Conservation (phyloP, 2,113 vertebrate species). For the Pluvianellus socialis region DNA sequence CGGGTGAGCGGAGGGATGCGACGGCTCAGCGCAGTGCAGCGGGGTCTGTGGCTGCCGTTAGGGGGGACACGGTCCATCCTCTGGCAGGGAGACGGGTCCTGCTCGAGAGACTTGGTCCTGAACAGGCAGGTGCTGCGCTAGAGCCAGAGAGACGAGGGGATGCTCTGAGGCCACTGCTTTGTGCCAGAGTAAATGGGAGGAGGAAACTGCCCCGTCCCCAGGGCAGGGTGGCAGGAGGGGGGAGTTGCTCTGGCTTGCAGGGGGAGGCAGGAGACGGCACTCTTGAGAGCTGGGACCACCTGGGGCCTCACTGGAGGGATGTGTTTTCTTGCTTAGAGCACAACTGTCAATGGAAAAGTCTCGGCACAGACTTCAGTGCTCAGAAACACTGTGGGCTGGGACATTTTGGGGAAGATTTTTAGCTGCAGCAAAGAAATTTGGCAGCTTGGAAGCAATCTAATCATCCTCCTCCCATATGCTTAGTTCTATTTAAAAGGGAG, state of each 20-base stretch:
- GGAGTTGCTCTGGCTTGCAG: not conserved
- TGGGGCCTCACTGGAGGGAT: not conserved
- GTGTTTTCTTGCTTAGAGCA: constrained; percentile 33
- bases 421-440: constrained; percentile 72
- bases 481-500: constrained; percentile 81
- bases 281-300: not conserved
- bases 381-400: constrained; percentile 44
- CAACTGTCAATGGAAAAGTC: constrained; percentile 41
- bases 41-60: rapidly evolving
- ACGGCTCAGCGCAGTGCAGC: not conserved
- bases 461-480: constrained; percentile 82
- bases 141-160: not conserved
- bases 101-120: not conserved
- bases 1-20: not conserved
- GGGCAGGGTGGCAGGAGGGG: not conserved
- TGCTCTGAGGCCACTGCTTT: not conserved
- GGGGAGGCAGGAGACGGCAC: not conserved
- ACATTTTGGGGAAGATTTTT: constrained; percentile 70
- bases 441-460: constrained; percentile 74
- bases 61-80: not conserved
- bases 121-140: not conserved
- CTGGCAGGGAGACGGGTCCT: not conserved
- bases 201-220: not conserved
- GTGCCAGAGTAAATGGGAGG: not conserved
- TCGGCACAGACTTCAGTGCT: not conserved